Evolutionary conservation across 2,888 invertebrate species (phyloP).

Genomic region (Sphaerophoria taeniata): DNA sequence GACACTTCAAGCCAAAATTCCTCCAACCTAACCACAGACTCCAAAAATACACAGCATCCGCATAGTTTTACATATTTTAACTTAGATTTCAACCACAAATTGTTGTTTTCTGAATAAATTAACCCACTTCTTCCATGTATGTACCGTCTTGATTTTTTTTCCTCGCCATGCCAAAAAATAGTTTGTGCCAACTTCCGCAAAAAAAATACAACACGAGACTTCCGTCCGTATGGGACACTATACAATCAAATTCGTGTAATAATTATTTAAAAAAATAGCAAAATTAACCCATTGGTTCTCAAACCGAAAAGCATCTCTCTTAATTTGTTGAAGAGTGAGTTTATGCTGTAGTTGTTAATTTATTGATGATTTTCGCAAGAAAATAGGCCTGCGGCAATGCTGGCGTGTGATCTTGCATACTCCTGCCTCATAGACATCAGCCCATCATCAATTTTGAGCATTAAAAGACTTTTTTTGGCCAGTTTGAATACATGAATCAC

Average conservation of each 20-base stretch:
- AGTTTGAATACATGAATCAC: constrained; percentile 33
- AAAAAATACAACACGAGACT: constrained; percentile 2
- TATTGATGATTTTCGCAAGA: background rate
- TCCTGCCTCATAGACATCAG: constrained; percentile 12
- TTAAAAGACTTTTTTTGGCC: constrained; percentile 10
- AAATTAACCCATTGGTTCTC: background rate
- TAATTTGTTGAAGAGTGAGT: background rate
- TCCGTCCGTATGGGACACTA: background rate
- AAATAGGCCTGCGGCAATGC: constrained; percentile 19
- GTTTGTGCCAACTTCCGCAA: constrained; percentile 7
- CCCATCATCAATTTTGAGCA: constrained; percentile 1
- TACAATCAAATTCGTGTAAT: background rate
- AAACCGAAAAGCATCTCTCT: background rate
- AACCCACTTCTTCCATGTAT: constrained; percentile 48
- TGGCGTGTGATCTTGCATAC: constrained; percentile 30
- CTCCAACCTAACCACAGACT: constrained; percentile 13
- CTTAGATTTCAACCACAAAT: constrained; percentile 30
- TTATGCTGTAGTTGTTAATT: background rate
- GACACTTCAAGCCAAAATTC: constrained; percentile 22
- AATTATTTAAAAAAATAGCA: background rate
- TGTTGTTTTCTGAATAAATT: constrained; percentile 59
- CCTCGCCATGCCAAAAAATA: background rate
- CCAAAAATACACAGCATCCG: constrained; percentile 42
- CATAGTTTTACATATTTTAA: constrained; percentile 57
- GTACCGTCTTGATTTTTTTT: background rate